Base-by-base conservation (phyloP, 2,797 vertebrate species). In the Pempheris klunzingeri region DNA sequence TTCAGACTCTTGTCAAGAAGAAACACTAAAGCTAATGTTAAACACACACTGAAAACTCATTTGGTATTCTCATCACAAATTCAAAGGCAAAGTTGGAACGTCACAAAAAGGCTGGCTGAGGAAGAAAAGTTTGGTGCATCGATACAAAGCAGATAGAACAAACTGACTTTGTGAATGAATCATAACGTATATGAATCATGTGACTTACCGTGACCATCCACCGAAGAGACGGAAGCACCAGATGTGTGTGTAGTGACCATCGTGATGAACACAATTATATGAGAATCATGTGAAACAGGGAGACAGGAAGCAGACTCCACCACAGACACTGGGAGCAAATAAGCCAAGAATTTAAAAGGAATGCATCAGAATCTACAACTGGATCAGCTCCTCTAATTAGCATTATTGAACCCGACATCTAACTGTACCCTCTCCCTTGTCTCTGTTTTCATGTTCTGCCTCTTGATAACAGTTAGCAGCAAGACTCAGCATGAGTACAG, bases 401-500 rank as follows among this genome's bases (percentile, higher is more conserved):
- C 28, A 34, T 53, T 18, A 39, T 46, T 62, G 4, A 20, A 53
- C 7, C 46, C 2, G 22, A 30, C 8, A 17, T 61, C 4, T 46
- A 14, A 50, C 10, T 77, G 13, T 53, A 14, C 14, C 14, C 0
- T 4, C 41, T 58, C 17, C n/a, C 1, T 58, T 43, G 18, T 17
- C 14, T 30, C 1, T 52, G 12, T 15, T 39, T 44, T 71, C 10
- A 18, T 70, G 39, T 26, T 57, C 60, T 38, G 26, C 13, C 39
- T 68, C 43, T n/a, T 41, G 34, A 47, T 43, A 7, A 60, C 30
- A 17, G 3, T 39, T 30, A 59, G 24, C 38, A 64, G 46, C 80
- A 88, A 78, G 87, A 69, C 46, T 8, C 47, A 32, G 65, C 83
- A 75, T 58, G 82, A 76, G 58, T 30, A 3, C 38, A 65, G 50